Evolutionary conservation across 1,140 invertebrate genomes (phyloP).

Genomic region (Musca vetustissima): DNA sequence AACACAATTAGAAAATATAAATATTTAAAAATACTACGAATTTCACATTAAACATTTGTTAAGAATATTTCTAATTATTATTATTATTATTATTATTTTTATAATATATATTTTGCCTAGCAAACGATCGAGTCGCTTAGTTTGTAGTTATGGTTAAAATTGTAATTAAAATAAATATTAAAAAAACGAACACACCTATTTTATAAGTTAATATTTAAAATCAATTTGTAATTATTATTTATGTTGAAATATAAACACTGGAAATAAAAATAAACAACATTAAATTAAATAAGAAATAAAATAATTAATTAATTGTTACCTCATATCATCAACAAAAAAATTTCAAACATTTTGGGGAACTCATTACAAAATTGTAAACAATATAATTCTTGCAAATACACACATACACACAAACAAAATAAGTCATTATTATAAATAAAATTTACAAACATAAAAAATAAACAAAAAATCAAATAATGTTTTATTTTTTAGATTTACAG

Average conservation of each 20-base stretch:
- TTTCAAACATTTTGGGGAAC: neutral
- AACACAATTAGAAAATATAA: too few relatives aligned
- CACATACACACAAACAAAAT: neutral
- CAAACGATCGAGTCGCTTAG: slow-evolving; percentile 17
- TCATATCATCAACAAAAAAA: slow-evolving; percentile 4
- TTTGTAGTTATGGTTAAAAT: slow-evolving; percentile 10
- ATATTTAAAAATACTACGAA: too few relatives aligned
- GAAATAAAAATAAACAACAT: neutral
- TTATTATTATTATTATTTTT: neutral
- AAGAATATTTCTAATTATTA: too few relatives aligned
- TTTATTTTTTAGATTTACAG: too few relatives aligned
- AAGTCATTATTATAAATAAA: slow-evolving; percentile 20
- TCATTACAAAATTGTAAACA: neutral
- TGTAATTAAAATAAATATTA: neutral
- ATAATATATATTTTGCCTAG: slow-evolving; percentile 5
- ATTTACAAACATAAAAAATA: slow-evolving; percentile 1
- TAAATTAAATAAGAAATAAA: neutral
- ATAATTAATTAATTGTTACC: neutral
- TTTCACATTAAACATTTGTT: neutral
- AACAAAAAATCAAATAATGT: neutral
- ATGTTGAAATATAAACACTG: slow-evolving; percentile 1
- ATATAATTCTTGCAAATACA: neutral
- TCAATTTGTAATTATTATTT: slow-evolving; percentile 15
- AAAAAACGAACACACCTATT: neutral
- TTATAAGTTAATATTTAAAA: neutral